A percentile compares a stretch with the other conserved stretches of the same genome.
phyloP scores from a whole-genome alignment of 2,113 vertebrate genomes.

The Alligator sinensis region DNA sequence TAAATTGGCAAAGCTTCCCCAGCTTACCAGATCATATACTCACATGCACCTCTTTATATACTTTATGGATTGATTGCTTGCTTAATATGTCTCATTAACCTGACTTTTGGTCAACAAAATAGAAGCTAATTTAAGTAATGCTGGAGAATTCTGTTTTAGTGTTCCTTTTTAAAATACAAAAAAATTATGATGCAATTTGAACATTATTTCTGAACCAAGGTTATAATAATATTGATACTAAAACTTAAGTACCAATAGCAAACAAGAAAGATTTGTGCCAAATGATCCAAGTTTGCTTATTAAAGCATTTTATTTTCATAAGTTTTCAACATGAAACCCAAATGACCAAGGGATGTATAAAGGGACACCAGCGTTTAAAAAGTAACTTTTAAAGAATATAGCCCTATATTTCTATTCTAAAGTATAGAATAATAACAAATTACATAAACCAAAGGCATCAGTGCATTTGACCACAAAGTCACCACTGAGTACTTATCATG shows the following conservation, averaged over 20 bases:
- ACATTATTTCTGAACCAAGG: not conserved
- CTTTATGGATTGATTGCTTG: not conserved
- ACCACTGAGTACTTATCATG: not conserved
- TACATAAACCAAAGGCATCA: not conserved
- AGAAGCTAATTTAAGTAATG: not conserved
- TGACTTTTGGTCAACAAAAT: not conserved
- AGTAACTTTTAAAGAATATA: not conserved
- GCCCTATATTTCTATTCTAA: not conserved
- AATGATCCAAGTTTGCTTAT: not conserved
- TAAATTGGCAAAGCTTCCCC: not conserved
- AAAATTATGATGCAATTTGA: not conserved
- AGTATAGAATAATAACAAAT: not conserved
- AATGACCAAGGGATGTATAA: not conserved
- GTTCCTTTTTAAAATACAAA: not conserved
- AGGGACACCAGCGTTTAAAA: not conserved
- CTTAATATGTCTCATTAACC: accelerated
- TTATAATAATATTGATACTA: not conserved
- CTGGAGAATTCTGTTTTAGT: not conserved
- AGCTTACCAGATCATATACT: not conserved
- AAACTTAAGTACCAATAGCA: not conserved
- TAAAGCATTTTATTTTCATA: not conserved
- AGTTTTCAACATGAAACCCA: not conserved
- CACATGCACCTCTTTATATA: accelerated
- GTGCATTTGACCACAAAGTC: not conserved
- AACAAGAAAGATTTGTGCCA: not conserved